Conservation (phyloP, 2,888 invertebrate species). For the Apodemia duryi region DNA sequence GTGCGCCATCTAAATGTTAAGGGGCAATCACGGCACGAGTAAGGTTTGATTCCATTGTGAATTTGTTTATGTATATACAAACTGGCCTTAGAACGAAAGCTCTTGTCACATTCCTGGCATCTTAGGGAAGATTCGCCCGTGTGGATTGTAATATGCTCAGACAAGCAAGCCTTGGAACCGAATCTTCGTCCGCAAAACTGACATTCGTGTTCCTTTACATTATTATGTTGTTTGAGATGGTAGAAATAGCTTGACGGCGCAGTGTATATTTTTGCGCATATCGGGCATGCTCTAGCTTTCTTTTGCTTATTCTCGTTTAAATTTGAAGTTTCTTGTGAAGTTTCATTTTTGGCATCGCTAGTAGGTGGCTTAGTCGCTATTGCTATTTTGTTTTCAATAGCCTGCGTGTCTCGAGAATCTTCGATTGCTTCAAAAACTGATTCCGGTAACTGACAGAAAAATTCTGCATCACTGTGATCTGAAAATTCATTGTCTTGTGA, state of each 20-base stretch:
- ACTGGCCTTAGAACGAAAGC: slow-evolving; percentile 66
- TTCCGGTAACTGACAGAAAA: slow-evolving; percentile 47
- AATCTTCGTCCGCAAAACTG: slow-evolving; percentile 68
- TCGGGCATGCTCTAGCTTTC: slow-evolving; percentile 59
- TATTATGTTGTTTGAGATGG: slow-evolving; percentile 72
- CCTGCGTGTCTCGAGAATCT: slow-evolving; percentile 45
- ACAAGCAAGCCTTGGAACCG: slow-evolving; percentile 59
- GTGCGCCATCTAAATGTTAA: slow-evolving; percentile 61
- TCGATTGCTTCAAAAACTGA: slow-evolving; percentile 56
- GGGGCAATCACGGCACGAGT: slow-evolving; percentile 48
- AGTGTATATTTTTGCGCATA: slow-evolving; percentile 65
- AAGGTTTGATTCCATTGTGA: slow-evolving; percentile 51
- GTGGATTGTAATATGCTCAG: slow-evolving; percentile 67
- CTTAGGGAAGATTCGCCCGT: slow-evolving; percentile 55
- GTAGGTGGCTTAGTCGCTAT: neutral
- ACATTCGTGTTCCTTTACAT: slow-evolving; percentile 65
- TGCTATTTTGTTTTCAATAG: slow-evolving; percentile 16
- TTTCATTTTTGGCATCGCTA: slow-evolving; percentile 12
- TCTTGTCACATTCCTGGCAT: slow-evolving; percentile 69
- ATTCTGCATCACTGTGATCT: slow-evolving; percentile 47
- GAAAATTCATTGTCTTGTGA: slow-evolving; percentile 43
- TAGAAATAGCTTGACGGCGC: slow-evolving; percentile 73
- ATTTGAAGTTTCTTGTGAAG: neutral
- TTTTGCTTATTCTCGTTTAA: slow-evolving; percentile 30
- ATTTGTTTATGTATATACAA: slow-evolving; percentile 72